Percentiles rank a stretch among this genome's conserved stretches.
phyloP scores from a whole-genome alignment of 1,140 invertebrate genomes.

The Caenorhabditis tropicalis region DNA sequence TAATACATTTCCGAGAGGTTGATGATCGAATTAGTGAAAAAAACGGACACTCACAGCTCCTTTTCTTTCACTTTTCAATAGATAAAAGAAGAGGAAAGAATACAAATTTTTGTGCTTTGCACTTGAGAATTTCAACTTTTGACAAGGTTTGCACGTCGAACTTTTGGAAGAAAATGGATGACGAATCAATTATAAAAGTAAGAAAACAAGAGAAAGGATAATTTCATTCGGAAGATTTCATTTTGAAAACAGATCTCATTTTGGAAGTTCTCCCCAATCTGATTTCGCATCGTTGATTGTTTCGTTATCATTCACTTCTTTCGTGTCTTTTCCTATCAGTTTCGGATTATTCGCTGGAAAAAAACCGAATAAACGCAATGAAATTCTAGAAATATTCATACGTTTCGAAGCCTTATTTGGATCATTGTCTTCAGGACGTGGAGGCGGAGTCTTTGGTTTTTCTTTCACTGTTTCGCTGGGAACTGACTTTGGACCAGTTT shows the following conservation, averaged over 20 bases:
- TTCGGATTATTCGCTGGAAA: background rate
- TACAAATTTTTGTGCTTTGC: slow-evolving; percentile 33
- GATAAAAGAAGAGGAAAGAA: background rate
- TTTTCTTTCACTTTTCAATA: background rate
- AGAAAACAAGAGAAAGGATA: no score
- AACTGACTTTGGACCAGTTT: background rate
- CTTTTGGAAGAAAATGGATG: background rate
- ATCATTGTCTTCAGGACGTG: background rate
- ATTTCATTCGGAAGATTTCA: background rate
- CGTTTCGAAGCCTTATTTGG: background rate
- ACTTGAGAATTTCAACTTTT: background rate
- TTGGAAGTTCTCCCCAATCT: slow-evolving; percentile 17
- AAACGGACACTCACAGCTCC: background rate
- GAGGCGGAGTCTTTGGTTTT: background rate
- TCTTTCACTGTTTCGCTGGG: background rate
- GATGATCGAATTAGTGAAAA: slow-evolving; percentile 26
- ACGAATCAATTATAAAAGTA: background rate
- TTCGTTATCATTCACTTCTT: background rate
- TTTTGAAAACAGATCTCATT: background rate
- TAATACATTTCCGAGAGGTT: background rate
- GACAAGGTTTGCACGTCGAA: background rate
- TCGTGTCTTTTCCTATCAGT: background rate
- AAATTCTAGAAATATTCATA: background rate
- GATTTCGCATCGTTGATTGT: slow-evolving; percentile 33
- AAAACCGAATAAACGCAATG: background rate